Evolutionary conservation across 2,113 vertebrate species (phyloP).

Genomic region (Naja naja): DNA sequence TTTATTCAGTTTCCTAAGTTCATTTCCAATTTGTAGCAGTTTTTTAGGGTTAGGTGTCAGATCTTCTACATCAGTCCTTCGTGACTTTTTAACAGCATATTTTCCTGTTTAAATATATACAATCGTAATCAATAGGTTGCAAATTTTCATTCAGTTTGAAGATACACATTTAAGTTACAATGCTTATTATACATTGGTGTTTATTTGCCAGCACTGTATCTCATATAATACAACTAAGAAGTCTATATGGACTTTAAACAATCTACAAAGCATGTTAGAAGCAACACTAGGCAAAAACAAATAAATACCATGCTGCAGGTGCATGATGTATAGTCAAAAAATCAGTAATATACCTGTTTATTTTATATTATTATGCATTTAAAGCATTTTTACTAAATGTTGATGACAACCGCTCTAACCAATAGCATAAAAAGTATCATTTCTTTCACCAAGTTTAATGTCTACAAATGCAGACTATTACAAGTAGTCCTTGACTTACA

Average conservation of each 20-base stretch:
- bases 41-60: slow-evolving; percentile 96
- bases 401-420: neutral
- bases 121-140: slow-evolving; percentile 12
- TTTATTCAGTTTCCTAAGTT: slow-evolving; percentile 94
- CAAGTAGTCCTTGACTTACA: neutral
- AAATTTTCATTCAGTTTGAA: neutral
- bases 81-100: slow-evolving; percentile 94
- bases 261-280: slow-evolving; percentile 16
- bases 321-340: neutral
- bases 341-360: neutral
- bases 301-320: neutral
- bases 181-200: neutral
- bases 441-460: neutral
- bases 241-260: slow-evolving; percentile 44
- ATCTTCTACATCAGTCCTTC: slow-evolving; percentile 96
- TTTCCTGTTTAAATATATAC: slow-evolving; percentile 77
- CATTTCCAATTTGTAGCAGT: slow-evolving; percentile 93
- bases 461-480: neutral
- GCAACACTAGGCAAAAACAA: slow-evolving; percentile 8
- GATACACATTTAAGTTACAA: neutral
- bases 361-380: neutral
- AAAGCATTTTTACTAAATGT: neutral
- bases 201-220: slow-evolving; percentile 32
- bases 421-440: neutral
- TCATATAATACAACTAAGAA: slow-evolving; percentile 36